Conservation (phyloP, 2,888 invertebrate genomes). For the Agapostemon virescens region DNA sequence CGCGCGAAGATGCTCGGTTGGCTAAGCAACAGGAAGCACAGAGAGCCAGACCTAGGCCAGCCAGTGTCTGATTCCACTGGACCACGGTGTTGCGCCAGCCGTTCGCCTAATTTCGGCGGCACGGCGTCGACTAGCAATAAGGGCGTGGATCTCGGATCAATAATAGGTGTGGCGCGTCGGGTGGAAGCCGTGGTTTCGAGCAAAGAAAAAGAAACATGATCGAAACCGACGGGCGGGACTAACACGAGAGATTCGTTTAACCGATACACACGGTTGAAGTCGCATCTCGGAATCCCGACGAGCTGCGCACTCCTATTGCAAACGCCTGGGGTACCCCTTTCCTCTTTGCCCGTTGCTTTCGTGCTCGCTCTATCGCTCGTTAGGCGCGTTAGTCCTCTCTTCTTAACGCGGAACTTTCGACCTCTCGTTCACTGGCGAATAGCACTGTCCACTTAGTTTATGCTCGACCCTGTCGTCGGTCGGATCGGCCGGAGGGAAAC, state of each 20-base stretch:
- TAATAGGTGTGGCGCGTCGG: constrained; percentile 11
- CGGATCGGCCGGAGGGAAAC: constrained; percentile 43
- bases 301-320: constrained; percentile 11
- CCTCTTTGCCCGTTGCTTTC: constrained; percentile 27
- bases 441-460: constrained; percentile 59
- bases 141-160: constrained; percentile 33
- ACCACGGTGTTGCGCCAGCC: neutral
- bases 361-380: constrained; percentile 29
- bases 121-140: constrained; percentile 2
- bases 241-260: constrained; percentile 24
- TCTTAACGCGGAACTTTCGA: constrained; percentile 58
- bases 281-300: constrained; percentile 8
- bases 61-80: neutral
- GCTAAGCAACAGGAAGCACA: neutral
- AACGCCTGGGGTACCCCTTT: constrained; percentile 8
- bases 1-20: neutral
- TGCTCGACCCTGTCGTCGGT: constrained; percentile 58
- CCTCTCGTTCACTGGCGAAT: constrained; percentile 47
- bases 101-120: constrained; percentile 3
- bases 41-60: neutral
- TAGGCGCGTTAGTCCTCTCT: constrained; percentile 45
- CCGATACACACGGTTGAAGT: constrained; percentile 3
- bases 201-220: constrained; percentile 3
- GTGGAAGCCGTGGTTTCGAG: neutral
- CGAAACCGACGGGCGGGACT: neutral